Conservation (phyloP, 2,888 invertebrate genomes). For the Drosophila suboccidentalis region DNA sequence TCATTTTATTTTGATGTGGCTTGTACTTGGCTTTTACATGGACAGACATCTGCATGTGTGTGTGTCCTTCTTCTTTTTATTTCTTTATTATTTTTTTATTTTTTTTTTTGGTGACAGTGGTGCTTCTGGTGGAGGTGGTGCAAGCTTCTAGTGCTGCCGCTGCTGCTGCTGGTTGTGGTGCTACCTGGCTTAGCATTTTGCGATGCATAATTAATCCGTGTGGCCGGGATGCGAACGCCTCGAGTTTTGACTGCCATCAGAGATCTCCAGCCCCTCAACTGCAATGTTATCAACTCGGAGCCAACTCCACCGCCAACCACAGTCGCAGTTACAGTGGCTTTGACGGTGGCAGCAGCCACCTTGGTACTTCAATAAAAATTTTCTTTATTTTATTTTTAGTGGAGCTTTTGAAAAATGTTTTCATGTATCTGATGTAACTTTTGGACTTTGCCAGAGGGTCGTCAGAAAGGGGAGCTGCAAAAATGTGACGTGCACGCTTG, state of each 20-base stretch:
- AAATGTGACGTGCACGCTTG: slow-evolving; percentile 79
- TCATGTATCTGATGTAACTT: slow-evolving; percentile 79
- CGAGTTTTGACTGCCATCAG: slow-evolving; percentile 32
- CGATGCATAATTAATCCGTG: slow-evolving; percentile 78
- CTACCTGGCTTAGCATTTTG: slow-evolving; percentile 81
- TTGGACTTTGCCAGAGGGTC: slow-evolving; percentile 50
- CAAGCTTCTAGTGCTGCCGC: slow-evolving; percentile 26
- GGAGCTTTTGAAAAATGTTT: slow-evolving; percentile 78
- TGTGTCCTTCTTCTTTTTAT: slow-evolving; percentile 18
- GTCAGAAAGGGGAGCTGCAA: slow-evolving; percentile 43
- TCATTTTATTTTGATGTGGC: slow-evolving; percentile 70
- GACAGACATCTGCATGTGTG: slow-evolving; percentile 40
- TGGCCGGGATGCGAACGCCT: slow-evolving; percentile 55
- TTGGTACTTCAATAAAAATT: slow-evolving; percentile 78
- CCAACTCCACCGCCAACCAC: not conserved
- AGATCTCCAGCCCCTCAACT: not conserved
- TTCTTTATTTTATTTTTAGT: slow-evolving; percentile 81
- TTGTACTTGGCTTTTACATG: slow-evolving; percentile 78
- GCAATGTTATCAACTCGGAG: not conserved
- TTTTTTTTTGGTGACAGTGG: slow-evolving; percentile 16
- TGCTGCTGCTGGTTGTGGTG: slow-evolving; percentile 26
- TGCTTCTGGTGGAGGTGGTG: slow-evolving; percentile 31
- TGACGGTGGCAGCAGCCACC: slow-evolving; percentile 37
- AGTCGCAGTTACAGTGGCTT: not conserved
- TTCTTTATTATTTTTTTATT: slow-evolving; percentile 20